Evolutionary conservation across 2,888 invertebrate species (phyloP), one percentile per base, ranked within the genome.

Genomic region (Melolontha melolontha): DNA sequence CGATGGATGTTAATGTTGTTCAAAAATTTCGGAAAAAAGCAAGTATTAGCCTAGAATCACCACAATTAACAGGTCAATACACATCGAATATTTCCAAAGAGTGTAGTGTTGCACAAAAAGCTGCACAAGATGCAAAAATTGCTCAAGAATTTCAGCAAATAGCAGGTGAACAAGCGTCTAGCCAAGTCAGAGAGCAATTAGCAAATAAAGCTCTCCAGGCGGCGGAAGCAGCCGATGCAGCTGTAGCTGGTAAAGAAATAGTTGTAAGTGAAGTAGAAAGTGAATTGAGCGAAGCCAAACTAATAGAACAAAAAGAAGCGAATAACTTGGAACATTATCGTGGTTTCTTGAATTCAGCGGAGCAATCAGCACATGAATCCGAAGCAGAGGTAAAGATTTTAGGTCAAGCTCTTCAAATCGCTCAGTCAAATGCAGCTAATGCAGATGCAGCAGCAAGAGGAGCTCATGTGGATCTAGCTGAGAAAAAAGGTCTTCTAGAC

Each of bases 21-120:
- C 88, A 89, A 75, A 90, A 91, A 74, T 92, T 91, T 0, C 92
- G 92, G 0, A 89, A 90, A 52, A 91, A 91, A 78, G 91, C 92
- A 0, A 91, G 91, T 75, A 88, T 91, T 0, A 91, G 91, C 0
- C 88, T 91, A 27, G 90, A 89, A 17, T 91, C 91, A 0, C 91
- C 91, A 74, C 89, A 22, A 22, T 22, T 22, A 22, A 22, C 22
- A 22, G 22, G 22, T 22, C 52, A 5, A 34, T 5, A 17, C 1
- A 11, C 44, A 29, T 27, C n/a, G 57, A 54, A 68, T 34, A 73
- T 72, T 41, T 57, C 70, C 8, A 73, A 77, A 75, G 88, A 89
- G 0, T 85, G 88, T 0, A 88, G 85, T 77, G 90, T 92, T 76
- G 92, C 92, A 0, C 88, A 89, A 75, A 90, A 91, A 74, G 92